Conservation (phyloP, 2,888 invertebrate species). For the Drosophila fulvimacula region DNA sequence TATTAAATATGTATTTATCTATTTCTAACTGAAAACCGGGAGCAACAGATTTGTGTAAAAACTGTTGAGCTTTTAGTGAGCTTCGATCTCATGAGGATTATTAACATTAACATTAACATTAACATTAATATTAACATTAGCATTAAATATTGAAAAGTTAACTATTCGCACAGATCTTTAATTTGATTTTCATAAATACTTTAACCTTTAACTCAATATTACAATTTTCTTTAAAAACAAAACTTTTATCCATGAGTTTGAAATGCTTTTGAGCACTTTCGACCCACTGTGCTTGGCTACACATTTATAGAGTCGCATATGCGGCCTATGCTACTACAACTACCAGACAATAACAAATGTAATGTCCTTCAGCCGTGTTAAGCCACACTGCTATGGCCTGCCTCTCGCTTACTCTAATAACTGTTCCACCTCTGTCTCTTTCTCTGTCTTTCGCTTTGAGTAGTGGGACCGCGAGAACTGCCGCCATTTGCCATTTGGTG, state of each 20-base stretch:
- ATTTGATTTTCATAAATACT: background rate
- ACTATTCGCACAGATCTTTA: too few relatives aligned
- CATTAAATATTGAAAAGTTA: too few relatives aligned
- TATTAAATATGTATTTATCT: too few relatives aligned
- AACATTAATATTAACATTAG: too few relatives aligned
- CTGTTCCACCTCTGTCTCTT: background rate
- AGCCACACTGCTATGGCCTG: constrained; percentile 15
- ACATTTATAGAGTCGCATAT: constrained; percentile 30
- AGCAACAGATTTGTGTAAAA: background rate
- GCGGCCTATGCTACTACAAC: constrained; percentile 16
- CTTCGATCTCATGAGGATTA: too few relatives aligned
- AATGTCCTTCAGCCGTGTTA: constrained; percentile 71
- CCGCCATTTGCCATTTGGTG: constrained; percentile 57
- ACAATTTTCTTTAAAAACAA: too few relatives aligned
- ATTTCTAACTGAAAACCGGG: too few relatives aligned
- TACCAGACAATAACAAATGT: constrained; percentile 39
- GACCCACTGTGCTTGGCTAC: constrained; percentile 33
- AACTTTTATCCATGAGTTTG: background rate
- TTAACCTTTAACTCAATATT: background rate
- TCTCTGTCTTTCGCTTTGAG: constrained; percentile 1
- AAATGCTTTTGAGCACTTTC: background rate
- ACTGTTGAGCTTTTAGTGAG: background rate
- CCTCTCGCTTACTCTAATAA: background rate
- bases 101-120: too few relatives aligned
- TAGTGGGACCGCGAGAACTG: constrained; percentile 23